Base-by-base conservation (phyloP, 2,113 vertebrate genomes). In the Semicossyphus pulcher region DNA sequence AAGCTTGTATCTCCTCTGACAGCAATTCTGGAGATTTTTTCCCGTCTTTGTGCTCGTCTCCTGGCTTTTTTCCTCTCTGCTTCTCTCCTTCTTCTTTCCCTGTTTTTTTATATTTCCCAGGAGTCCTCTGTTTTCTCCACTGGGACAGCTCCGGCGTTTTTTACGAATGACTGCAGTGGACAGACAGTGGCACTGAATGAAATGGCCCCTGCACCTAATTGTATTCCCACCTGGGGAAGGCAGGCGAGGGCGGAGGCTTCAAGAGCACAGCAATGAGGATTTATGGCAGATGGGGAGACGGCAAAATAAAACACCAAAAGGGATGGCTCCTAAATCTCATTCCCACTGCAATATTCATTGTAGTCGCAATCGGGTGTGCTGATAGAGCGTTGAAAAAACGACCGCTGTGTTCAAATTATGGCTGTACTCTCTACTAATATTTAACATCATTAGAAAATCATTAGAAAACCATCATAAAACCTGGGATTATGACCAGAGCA, bases 371-470 rank as follows among this genome's bases (percentile, higher is more conserved):
- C 76, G 92, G 79, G 83, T 74, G 78, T 61, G 77, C 91, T 89
- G 91, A 92, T 88, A 89, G 88, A 91, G 88, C 83, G 54, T 70
- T 68, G 79, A 85, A 87, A 91, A 92, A 93, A 91, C 49, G 80
- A 86, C 91, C 25, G 86, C 91, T 92, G 90, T 87, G 89, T 93
- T 93, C 92, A 93, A 94, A 94, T 94, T 93, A 94, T 89, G 86
- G 89, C 89, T 90, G 85, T 92, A 88, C 92, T 93, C 92, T 94
- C 92, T 93, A 92, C 93, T 94, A 95, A 95, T 94, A 94, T 95
- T 95, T 95, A 94, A 94, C 93, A 92, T 95, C 93, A 94, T 95
- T 95, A 95, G 93, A 93, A 95, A 94, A 95, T 94, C 94, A 94
- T 95, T 95, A 95, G 93, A 94, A 94, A 93, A 93, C 93, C 93